Base-by-base conservation (phyloP, 1,140 invertebrate species). In the Dreissena rostriformis region DNA sequence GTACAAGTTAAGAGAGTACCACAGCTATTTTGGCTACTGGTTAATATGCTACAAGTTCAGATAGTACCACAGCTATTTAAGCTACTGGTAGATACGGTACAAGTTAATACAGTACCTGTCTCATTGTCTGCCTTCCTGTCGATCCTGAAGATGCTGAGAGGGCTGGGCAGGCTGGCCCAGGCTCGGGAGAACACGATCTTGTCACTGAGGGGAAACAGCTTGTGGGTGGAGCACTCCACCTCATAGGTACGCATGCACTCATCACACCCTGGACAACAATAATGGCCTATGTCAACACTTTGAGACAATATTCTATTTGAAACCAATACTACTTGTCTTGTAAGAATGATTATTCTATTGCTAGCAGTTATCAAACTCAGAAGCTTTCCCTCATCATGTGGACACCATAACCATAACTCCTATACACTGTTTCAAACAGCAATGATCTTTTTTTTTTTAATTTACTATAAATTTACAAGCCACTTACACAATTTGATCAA, bases 111-210 rank as follows among this genome's bases (percentile, higher is more conserved):
- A 39, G 39, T 39, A 39, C 39, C 39, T 68, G 66, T 68, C 15
- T 68, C 24, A 74, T 55, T 61, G 72, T 80, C 67, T 76, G 71
- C 70, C 24, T 57, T 74, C 63, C 89, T 87, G 29, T 78, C 84
- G 15, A 92, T 96, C 94, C 83, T 94, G 92, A 82, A 97, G 93
- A 95, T 96, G 95, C 73, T 95, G 92, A 88, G 94, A 94, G 88
- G 77, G 2, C 79, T 81, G 57, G 96, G 96, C 63, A 96, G 94
- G 88, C 96, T 96, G 61, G 96, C 96, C 92, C 96, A 95, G 39
- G 96, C 96, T 89, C 96, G 93, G 22, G 96, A 95, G 85, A 95
- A 94, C 74, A 97, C 96, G n/a, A 96, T 95, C 87, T 96, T 96
- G 93, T 97, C 96, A 70, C 93, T 94, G 55, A 96, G 96, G 53